Percentiles rank a stretch among this genome's conserved stretches.
Conservation (phyloP, 2,888 invertebrate species). For the Watsonalla cultraria region DNA sequence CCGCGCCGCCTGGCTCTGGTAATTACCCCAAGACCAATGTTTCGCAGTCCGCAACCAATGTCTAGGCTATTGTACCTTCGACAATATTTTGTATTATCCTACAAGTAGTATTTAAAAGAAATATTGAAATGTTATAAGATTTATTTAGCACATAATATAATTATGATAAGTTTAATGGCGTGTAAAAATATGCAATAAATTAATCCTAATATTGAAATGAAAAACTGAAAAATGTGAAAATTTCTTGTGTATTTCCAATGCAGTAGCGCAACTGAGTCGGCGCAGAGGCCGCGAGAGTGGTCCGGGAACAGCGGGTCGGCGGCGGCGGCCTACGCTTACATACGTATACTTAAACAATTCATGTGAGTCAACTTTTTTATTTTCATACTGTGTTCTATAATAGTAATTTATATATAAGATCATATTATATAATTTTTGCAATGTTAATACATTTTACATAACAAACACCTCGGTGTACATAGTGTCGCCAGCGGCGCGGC, state of each 20-base stretch:
- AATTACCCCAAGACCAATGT: neutral
- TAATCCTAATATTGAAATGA: conserved; percentile 44
- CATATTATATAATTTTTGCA: conserved; percentile 75
- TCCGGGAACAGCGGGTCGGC: conserved; percentile 7
- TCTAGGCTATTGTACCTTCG: too few species aligned
- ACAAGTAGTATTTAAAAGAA: neutral
- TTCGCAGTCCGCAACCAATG: too few species aligned
- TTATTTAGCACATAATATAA: neutral
- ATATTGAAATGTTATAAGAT: neutral
- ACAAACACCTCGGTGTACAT: conserved; percentile 76
- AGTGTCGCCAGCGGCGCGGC: conserved; percentile 56
- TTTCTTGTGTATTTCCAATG: conserved; percentile 69
- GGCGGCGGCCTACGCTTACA: conserved; percentile 54
- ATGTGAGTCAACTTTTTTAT: conserved; percentile 77
- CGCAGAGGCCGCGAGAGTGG: conserved; percentile 5
- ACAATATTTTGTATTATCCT: neutral
- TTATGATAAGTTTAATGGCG: neutral
- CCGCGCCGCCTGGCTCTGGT: conserved; percentile 3
- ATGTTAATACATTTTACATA: conserved; percentile 79
- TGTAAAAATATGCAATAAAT: conserved; percentile 10
- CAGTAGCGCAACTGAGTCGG: conserved; percentile 51
- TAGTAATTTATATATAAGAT: conserved; percentile 78
- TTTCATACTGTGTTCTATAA: conserved; percentile 78
- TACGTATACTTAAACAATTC: conserved; percentile 67
- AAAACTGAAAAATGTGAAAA: conserved; percentile 68